These are phyloP conservation scores for Baryphthengus martii DNA, from an alignment of 2,113 vertebrate genomes.

Conservation along the genomic window DNA sequence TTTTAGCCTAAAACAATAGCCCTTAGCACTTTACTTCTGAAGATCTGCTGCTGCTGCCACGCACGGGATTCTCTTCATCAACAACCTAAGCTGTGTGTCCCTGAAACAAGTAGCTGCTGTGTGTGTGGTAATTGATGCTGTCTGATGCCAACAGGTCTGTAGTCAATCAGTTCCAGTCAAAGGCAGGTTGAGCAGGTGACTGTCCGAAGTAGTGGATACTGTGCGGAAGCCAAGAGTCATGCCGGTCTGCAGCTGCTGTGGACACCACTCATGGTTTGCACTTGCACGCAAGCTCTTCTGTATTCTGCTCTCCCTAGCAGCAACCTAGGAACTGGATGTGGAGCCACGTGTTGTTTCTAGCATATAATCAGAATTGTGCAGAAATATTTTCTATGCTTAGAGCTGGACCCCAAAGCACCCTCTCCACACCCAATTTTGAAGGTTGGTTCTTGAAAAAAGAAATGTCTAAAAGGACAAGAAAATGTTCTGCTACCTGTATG, in stretches of 20 bases:
- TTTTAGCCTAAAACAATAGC: not conserved
- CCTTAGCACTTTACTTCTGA: not conserved
- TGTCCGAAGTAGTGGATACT: too few species aligned
- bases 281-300: not conserved
- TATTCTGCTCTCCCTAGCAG: not conserved
- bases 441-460: not conserved
- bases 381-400: not conserved
- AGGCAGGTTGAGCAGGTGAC: fast-evolving
- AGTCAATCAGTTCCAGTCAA: not conserved
- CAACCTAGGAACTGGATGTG: not conserved
- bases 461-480: not conserved
- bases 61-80: not conserved
- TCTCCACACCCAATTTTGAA: not conserved
- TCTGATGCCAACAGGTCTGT: not conserved
- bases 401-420: not conserved
- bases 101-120: not conserved
- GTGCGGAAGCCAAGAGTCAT: not conserved
- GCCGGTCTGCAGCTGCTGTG: not conserved
- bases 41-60: not conserved
- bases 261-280: fast-evolving
- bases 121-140: not conserved
- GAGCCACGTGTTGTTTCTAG: not conserved
- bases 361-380: not conserved
- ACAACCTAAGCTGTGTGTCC: not conserved
- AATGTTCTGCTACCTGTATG: not conserved